Evolutionary conservation across 2,888 invertebrate species (phyloP).

Genomic region (Caenorhabditis japonica): DNA sequence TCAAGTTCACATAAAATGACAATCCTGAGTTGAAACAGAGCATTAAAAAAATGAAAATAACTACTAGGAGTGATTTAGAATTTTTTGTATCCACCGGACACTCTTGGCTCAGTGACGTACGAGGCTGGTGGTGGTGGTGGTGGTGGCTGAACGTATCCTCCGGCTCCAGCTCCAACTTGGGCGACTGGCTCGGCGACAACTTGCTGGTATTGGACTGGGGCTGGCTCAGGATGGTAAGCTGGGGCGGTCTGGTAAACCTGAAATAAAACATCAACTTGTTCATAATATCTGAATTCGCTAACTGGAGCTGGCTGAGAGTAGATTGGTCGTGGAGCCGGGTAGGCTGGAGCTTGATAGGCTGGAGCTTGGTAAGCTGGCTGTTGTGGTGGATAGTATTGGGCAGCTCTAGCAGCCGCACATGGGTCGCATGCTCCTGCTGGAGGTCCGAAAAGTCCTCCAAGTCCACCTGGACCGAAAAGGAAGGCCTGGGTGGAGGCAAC

Average conservation of each 20-base stretch:
- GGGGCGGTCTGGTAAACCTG: constrained; percentile 31
- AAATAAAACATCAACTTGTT: constrained; percentile 2
- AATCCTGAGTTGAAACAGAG: constrained; percentile 30
- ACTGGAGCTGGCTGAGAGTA: constrained; percentile 23
- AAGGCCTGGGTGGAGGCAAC: constrained; percentile 49
- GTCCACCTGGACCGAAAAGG: constrained; percentile 54
- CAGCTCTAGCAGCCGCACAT: constrained; percentile 51
- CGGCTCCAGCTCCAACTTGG: constrained; percentile 20
- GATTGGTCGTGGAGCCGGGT: constrained; percentile 29
- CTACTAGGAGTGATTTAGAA: too few relatives aligned
- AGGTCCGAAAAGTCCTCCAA: constrained; percentile 39
- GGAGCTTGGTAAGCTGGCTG: constrained; percentile 29
- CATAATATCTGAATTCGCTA: not conserved
- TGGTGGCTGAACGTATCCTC: constrained; percentile 42
- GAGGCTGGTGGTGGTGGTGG: constrained; percentile 51
- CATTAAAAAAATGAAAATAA: constrained; percentile 22
- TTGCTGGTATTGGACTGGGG: constrained; percentile 31
- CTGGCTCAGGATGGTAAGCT: constrained; percentile 34
- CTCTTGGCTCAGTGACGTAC: constrained; percentile 27
- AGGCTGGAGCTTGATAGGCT: constrained; percentile 34
- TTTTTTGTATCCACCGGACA: constrained; percentile 48
- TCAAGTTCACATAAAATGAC: not conserved
- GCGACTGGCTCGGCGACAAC: constrained; percentile 24
- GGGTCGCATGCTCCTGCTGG: constrained; percentile 52
- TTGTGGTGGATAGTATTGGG: constrained; percentile 36